Evolutionary conservation across 2,888 invertebrate species (phyloP), one percentile per base, ranked within the genome.

Genomic region (Coelogynopora nodosa): DNA sequence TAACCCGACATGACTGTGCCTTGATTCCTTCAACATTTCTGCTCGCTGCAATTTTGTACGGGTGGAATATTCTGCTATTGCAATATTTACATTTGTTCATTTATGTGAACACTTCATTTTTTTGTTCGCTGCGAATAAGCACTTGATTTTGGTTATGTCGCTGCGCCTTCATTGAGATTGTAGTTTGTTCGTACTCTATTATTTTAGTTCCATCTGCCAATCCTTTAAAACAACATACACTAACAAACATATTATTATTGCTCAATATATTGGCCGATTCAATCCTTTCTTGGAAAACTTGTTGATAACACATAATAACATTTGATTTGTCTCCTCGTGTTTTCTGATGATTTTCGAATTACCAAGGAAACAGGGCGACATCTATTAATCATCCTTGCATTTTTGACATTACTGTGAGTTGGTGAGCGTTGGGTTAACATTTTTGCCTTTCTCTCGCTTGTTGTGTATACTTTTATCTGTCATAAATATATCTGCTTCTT

Each of bases 1-100:
- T 74, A 74, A 74, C 74, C 74, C 74, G 74, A 74, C 74, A 74
- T 74, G 74, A 74, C 74, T 74, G 74, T 74, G 74, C 74, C 74
- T 74, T 74, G 74, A 74, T 74, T 74, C 5, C 74, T 74, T 74
- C 74, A 74, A 5, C 74, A n/a, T 13, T 74, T 74, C 23, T 74
- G 27, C 74, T 23, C 74, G 74, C 18, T 74, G 74, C 74, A 74
- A 74, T 74, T 74, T 74, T 74, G 74, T 74, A 74, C 74, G 74
- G 74, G 74, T 23, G 23, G 74, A 74, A 74, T 74, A 13, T 74
- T 74, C 74, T 13, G 74, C 74, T 74, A 74, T 74, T 74, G 74
- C 74, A 74, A 74, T 74, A 74, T 74, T 74, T 74, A 74, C 23
- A 26, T 74, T 10, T 49, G 49, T 49, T 49, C 49, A 49, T 49